A percentile compares a stretch with the other conserved stretches of the same genome.
Evolutionary conservation across 2,113 vertebrate species (phyloP).

Genomic region (Mormyrus lacerda): DNA sequence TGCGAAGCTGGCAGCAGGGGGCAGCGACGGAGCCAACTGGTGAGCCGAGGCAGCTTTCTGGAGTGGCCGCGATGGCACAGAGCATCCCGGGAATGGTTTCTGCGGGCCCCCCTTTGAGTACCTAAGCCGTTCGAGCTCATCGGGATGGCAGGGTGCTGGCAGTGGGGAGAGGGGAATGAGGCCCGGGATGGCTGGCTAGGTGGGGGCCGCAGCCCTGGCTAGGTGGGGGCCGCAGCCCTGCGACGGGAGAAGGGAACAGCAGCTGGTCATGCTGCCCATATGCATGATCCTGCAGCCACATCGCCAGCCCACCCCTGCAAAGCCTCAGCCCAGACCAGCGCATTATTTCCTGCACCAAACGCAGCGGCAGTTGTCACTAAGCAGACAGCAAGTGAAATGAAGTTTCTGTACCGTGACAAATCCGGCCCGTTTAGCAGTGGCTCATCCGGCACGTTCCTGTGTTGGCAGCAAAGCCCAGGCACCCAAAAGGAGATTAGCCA

Average conservation of each 20-base stretch:
- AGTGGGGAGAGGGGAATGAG: not conserved
- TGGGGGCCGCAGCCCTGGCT: not conserved
- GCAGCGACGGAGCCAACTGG: not conserved
- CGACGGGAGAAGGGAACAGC: not conserved
- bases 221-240: not conserved
- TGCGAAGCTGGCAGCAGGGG: not conserved
- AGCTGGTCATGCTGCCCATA: not conserved
- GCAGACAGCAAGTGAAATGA: not conserved
- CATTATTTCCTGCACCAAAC: not conserved
- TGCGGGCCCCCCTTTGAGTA: not conserved
- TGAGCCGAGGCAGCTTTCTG: not conserved
- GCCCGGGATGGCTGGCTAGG: not conserved
- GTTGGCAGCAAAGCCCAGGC: conserved; percentile 38
- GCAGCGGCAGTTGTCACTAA: not conserved
- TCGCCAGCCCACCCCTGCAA: not conserved
- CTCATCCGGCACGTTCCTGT: conserved; percentile 45
- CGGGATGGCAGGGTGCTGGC: not conserved
- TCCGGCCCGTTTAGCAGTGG: conserved; percentile 32
- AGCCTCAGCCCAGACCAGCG: not conserved
- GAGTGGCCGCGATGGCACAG: not conserved
- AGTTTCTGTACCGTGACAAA: not conserved
- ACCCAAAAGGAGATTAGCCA: conserved; percentile 44
- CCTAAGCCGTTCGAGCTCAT: not conserved
- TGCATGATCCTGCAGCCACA: not conserved
- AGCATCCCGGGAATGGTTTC: not conserved